These are phyloP conservation scores for Pristionchus entomophagus DNA, from an alignment of 2,888 invertebrate genomes.

Conservation along the genomic window DNA sequence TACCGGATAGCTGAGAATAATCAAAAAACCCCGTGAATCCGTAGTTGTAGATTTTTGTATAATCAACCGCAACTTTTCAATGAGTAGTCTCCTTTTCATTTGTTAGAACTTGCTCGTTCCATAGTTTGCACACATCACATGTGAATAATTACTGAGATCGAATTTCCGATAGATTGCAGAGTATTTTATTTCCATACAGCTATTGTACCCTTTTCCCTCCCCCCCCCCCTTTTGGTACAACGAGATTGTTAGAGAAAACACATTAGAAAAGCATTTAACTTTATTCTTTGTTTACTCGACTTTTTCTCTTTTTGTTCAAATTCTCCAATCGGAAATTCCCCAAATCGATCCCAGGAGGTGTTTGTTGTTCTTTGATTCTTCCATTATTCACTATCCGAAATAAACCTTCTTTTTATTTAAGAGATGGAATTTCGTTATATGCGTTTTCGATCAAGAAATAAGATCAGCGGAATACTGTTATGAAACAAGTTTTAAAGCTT, in stretches of 20 bases:
- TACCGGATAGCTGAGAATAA: constrained; percentile 15
- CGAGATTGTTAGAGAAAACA: constrained; percentile 12
- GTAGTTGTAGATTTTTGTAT: not conserved
- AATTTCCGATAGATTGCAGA: not conserved
- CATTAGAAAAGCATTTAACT: constrained; percentile 10
- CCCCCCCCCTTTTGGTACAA: not conserved
- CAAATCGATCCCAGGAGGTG: constrained; percentile 24
- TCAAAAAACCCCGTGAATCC: constrained; percentile 31
- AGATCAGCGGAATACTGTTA: too few species aligned
- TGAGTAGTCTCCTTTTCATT: not conserved
- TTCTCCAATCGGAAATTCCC: not conserved
- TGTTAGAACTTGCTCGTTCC: not conserved
- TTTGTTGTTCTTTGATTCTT: not conserved
- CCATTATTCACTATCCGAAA: not conserved
- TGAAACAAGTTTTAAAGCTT: not conserved
- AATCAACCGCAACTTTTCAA: not conserved
- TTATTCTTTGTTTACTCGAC: not conserved
- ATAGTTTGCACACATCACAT: constrained; percentile 1
- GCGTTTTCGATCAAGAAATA: too few species aligned
- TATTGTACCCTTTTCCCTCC: not conserved
- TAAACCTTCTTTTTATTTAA: not conserved
- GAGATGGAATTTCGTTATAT: too few species aligned
- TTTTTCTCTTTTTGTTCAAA: not conserved
- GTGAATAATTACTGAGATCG: not conserved
- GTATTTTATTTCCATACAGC: not conserved